These are phyloP conservation scores for Alectura lathami DNA, from an alignment of 2,113 vertebrate genomes.

Conservation along the genomic window DNA sequence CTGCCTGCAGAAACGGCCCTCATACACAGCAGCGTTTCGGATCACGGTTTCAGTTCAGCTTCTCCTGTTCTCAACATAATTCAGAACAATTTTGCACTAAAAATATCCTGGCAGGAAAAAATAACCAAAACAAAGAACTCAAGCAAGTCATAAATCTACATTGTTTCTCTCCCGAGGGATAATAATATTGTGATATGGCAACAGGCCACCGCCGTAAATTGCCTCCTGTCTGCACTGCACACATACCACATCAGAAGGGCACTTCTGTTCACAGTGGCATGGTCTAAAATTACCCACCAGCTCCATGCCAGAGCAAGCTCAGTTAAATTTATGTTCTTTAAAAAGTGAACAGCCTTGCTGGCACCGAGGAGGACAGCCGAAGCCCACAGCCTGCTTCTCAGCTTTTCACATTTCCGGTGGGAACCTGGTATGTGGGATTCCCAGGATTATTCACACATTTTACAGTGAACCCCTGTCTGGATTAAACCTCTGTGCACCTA, in stretches of 20 bases:
- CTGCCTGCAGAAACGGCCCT: not conserved
- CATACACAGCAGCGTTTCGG: not conserved
- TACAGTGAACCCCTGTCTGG: not conserved
- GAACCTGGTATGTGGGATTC: not conserved
- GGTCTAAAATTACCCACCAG: not conserved
- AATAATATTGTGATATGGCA: constrained; percentile 12
- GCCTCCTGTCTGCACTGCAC: not conserved
- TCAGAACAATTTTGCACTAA: constrained; percentile 35
- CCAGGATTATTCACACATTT: not conserved
- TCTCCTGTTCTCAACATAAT: constrained; percentile 6
- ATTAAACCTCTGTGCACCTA: not conserved
- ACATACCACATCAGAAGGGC: not conserved
- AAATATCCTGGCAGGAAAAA: constrained; percentile 38
- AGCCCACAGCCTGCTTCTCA: not conserved
- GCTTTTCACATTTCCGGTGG: not conserved
- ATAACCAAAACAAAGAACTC: constrained; percentile 27
- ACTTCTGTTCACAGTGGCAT: not conserved
- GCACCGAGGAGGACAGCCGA: not conserved
- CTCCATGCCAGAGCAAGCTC: not conserved
- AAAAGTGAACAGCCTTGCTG: not conserved
- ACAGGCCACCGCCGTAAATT: not conserved
- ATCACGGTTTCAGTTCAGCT: not conserved
- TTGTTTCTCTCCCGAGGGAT: not conserved
- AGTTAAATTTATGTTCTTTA: not conserved
- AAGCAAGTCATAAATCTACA: constrained; percentile 2